These are phyloP conservation scores for Orchestes rusci DNA, from an alignment of 2,888 invertebrate species.

Conservation along the genomic window DNA sequence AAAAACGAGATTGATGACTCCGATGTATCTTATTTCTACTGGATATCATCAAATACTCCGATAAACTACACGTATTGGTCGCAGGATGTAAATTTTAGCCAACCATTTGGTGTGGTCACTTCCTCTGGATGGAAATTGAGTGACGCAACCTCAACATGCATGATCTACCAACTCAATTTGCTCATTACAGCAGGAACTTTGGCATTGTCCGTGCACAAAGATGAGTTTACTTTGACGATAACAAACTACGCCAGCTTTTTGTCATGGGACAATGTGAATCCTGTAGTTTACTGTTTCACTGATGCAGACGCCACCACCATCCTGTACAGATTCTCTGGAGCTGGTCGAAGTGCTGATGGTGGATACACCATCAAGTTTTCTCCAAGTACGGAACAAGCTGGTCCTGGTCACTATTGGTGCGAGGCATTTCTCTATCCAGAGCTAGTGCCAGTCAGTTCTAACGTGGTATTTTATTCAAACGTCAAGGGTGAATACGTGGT, in stretches of 20 bases:
- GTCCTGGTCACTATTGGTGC: conserved; percentile 35
- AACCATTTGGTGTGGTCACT: conserved; percentile 23
- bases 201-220: background rate
- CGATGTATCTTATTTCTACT: conserved; percentile 14
- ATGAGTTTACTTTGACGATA: conserved; percentile 1
- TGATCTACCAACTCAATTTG: conserved; percentile 19
- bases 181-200: conserved; percentile 1
- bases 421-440: conserved; percentile 31
- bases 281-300: conserved; percentile 31
- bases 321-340: conserved; percentile 6
- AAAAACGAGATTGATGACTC: conserved; percentile 8
- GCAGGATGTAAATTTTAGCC: conserved; percentile 14
- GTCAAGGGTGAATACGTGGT: conserved; percentile 28
- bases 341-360: background rate
- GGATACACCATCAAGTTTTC: conserved; percentile 18
- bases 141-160: conserved; percentile 16
- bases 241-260: conserved; percentile 9
- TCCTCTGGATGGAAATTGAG: conserved; percentile 25
- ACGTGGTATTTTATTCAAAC: background rate
- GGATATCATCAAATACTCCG: conserved; percentile 21
- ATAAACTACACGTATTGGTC: conserved; percentile 28
- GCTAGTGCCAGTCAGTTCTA: conserved; percentile 22
- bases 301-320: conserved; percentile 24
- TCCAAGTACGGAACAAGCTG: conserved; percentile 18
- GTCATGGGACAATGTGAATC: conserved; percentile 8